A percentile compares a stretch with the other conserved stretches of the same genome.
Conservation (phyloP, 2,113 vertebrate species). For the Dasypus novemcinctus region DNA sequence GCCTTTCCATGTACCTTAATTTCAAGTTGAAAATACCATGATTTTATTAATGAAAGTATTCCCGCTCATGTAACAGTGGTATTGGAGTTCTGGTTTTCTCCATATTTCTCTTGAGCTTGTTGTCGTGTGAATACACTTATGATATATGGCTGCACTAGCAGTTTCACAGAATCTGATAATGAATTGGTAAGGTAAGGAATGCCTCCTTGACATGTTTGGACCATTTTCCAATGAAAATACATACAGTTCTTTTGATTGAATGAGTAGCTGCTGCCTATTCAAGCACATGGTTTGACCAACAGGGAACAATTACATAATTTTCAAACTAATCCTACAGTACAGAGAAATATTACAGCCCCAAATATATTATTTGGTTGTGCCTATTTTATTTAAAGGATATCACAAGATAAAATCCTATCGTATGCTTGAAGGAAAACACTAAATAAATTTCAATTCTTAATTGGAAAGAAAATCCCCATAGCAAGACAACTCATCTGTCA, state of each 20-base stretch:
- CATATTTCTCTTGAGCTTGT: background rate
- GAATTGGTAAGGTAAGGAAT: background rate
- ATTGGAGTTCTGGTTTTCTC: background rate
- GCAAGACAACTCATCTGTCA: background rate
- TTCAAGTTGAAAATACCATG: background rate
- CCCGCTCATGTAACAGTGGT: background rate
- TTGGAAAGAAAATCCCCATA: constrained; percentile 7
- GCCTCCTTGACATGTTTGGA: background rate
- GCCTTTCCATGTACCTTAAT: background rate
- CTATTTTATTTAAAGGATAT: background rate
- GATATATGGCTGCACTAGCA: background rate
- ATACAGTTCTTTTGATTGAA: background rate
- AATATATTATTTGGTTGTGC: background rate
- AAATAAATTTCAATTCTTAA: background rate
- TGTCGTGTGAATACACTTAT: background rate
- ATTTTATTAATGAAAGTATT: background rate
- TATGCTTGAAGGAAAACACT: background rate
- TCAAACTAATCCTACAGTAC: background rate
- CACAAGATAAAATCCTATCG: background rate
- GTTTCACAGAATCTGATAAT: background rate
- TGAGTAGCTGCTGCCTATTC: background rate
- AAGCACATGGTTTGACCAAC: background rate
- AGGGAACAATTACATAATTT: background rate
- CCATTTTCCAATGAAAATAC: background rate
- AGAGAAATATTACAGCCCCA: background rate